Base-by-base conservation (phyloP, 2,888 invertebrate species). In the Spodoptera littoralis region DNA sequence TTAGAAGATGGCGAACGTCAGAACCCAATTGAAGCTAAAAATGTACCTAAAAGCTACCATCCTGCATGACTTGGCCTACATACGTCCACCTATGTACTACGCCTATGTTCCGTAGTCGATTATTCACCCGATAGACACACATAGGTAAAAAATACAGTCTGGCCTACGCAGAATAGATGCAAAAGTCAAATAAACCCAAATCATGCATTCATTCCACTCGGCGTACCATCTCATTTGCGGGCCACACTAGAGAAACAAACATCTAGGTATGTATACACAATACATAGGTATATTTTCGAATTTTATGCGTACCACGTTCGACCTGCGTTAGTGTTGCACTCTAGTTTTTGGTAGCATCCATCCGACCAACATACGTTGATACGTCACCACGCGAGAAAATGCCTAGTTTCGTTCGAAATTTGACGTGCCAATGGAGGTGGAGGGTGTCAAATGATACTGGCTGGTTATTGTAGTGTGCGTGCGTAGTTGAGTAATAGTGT, bases 301-400 rank as follows among this genome's bases (percentile, higher is more conserved):
- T 93, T 93, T 93, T 93, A 93, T 92, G 92, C 92, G 90, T 91
- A 89, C 90, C 87, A 84, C 89, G 88, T 88, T 73, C 82, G 61
- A 59, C 79, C 76, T 76, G 18, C 60, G 60, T 77, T 85, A 86
- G 89, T 86, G 89, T 70, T 83, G 51, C 36, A 46, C 68, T 81
- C 81, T 90, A 91, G 91, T 91, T 92, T 90, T 90, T 90, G 88
- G 85, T 79, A 78, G 77, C 81, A 73, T 74, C 77, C 82, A 76
- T 69, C 72, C 64, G 75, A 48, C 92, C 89, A 88, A 68, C 69
- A 70, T 80, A 68, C 43, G 11, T 59, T 70, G 92, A 84, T 27
- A 84, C 88, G 80, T 87, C 85, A 83, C 74, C 75, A 67, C 61
- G 75, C 71, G 57, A 65, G 58, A 73, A 58, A 60, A 60, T 78